Percentiles rank a stretch among this genome's conserved stretches.
Evolutionary conservation across 1,140 invertebrate species (phyloP).

Genomic region (Meloidogyne chitwoodi): DNA sequence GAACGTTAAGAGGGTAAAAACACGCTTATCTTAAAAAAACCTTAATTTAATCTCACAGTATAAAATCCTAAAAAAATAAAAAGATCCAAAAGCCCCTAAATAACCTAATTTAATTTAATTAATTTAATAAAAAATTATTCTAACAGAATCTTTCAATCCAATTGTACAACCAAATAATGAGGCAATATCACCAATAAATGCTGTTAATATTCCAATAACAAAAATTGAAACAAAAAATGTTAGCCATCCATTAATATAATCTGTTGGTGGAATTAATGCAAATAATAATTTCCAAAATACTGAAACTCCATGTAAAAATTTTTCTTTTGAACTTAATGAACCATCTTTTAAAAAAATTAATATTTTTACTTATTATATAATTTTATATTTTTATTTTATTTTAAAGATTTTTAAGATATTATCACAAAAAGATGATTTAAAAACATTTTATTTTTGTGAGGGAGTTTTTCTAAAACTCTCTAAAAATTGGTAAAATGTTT

Average conservation of each 20-base stretch:
- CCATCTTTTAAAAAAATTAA: slow-evolving; percentile 18
- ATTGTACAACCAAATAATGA: slow-evolving; percentile 95
- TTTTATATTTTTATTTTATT: no score
- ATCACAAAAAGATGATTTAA: no score
- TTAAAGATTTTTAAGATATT: no score
- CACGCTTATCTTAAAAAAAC: no score
- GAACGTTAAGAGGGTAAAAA: no score
- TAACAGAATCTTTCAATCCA: slow-evolving; percentile 72
- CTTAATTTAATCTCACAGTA: no score
- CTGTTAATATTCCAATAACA: slow-evolving; percentile 88
- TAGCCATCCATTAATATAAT: slow-evolving; percentile 67
- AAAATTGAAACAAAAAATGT: slow-evolving; percentile 87
- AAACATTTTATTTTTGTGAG: no score
- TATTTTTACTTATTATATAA: not conserved
- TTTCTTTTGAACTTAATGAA: slow-evolving; percentile 58
- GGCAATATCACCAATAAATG: slow-evolving; percentile 89
- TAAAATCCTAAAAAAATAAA: no score
- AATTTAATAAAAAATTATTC: slow-evolving; percentile 65
- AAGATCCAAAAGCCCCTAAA: no score
- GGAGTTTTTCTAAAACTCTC: no score
- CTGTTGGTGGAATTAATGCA: slow-evolving; percentile 95
- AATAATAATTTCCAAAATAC: slow-evolving; percentile 96
- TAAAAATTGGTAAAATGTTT: no score
- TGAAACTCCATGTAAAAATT: slow-evolving; percentile 91
- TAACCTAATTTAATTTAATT: no score